Conservation (phyloP, 2,113 vertebrate species). For the Choloepus hoffmanni region DNA sequence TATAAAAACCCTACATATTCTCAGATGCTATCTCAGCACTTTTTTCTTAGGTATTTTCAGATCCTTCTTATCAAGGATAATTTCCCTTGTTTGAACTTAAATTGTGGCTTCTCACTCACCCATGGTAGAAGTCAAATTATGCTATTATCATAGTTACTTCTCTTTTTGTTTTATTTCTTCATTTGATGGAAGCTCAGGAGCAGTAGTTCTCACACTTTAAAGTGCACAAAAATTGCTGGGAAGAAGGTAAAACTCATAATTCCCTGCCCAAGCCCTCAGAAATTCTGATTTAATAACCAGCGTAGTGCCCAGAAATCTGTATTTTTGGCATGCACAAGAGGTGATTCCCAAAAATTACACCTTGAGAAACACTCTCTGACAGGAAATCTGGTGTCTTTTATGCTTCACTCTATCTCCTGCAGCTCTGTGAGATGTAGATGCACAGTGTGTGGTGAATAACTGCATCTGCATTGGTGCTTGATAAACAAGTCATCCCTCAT, state of each 20-base stretch:
- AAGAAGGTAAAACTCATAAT: not conserved
- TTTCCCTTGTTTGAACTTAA: not conserved
- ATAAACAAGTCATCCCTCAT: not conserved
- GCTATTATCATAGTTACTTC: not conserved
- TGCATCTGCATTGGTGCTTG: not conserved
- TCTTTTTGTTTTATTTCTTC: not conserved
- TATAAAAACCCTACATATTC: not conserved
- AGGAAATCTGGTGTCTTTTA: not conserved
- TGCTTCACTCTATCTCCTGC: not conserved
- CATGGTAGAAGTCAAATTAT: not conserved
- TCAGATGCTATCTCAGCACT: not conserved
- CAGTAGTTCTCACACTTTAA: not conserved
- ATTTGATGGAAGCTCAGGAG: not conserved
- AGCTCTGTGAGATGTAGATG: not conserved
- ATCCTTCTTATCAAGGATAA: not conserved
- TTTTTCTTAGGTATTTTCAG: conserved; percentile 29
- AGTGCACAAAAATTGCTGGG: not conserved
- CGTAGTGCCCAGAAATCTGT: not conserved
- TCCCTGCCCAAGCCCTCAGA: not conserved
- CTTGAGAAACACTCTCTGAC: not conserved
- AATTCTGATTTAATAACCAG: not conserved
- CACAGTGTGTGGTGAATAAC: not conserved
- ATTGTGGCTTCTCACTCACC: not conserved
- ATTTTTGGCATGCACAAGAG: not conserved
- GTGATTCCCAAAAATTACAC: not conserved